These are phyloP conservation scores for Ranitomeya imitator DNA, from an alignment of 2,113 vertebrate genomes.

Conservation along the genomic window DNA sequence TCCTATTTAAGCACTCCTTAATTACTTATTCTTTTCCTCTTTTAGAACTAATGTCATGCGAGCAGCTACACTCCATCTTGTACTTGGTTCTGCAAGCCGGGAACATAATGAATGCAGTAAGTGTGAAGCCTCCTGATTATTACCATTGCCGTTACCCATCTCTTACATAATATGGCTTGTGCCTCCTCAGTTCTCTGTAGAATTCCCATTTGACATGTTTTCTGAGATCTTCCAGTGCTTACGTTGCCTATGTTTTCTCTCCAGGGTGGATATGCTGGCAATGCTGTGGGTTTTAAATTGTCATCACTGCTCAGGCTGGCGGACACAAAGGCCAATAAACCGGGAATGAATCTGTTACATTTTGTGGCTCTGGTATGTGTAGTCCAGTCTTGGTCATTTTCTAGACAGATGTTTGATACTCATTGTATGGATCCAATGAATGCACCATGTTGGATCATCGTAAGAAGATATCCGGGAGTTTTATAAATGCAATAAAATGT, in stretches of 20 bases:
- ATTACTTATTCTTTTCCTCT: background rate
- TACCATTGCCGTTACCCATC: background rate
- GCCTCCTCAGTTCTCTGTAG: too few relatives aligned
- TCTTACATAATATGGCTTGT: background rate
- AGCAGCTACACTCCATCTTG: conserved; percentile 92
- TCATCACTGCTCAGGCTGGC: conserved; percentile 94
- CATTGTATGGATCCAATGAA: background rate
- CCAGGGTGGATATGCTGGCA: conserved; percentile 96
- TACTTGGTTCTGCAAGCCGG: conserved; percentile 97
- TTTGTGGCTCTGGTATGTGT: conserved; percentile 92
- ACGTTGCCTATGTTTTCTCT: conserved; percentile 59
- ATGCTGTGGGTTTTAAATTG: conserved; percentile 95
- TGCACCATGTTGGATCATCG: background rate
- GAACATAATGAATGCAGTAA: conserved; percentile 98
- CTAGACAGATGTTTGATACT: background rate
- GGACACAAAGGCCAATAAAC: conserved; percentile 97
- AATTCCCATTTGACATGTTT: background rate
- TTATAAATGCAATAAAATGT: too few relatives aligned
- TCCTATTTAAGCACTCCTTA: background rate
- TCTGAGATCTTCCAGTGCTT: background rate
- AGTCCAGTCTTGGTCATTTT: background rate
- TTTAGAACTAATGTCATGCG: conserved; percentile 90
- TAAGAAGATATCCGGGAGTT: too few relatives aligned
- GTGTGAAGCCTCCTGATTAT: conserved; percentile 59
- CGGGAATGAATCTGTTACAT: conserved; percentile 96